Conservation (phyloP, 1,140 invertebrate genomes). For the Drosophila ohnishii region DNA sequence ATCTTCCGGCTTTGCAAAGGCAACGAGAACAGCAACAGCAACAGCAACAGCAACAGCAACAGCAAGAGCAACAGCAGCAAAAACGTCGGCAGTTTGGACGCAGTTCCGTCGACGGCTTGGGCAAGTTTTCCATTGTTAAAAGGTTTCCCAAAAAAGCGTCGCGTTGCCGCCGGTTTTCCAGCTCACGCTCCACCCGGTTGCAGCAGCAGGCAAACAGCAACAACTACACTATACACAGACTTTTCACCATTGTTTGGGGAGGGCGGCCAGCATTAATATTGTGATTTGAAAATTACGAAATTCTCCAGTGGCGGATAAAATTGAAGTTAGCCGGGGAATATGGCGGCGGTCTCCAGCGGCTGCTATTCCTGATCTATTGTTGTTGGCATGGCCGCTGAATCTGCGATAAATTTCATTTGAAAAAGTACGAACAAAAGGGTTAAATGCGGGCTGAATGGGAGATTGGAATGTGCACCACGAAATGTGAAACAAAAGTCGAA, state of each 20-base stretch:
- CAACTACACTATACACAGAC: slow-evolving; percentile 21
- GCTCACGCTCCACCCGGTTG: slow-evolving; percentile 14
- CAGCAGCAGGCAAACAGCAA: slow-evolving; percentile 35
- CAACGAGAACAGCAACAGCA: slow-evolving; percentile 26
- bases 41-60: slow-evolving; percentile 14
- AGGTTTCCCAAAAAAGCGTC: slow-evolving; percentile 46
- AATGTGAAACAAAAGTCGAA: slow-evolving; percentile 7
- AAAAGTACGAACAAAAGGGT: slow-evolving; percentile 20
- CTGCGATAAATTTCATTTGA: slow-evolving; percentile 37
- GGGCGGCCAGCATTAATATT: slow-evolving; percentile 49
- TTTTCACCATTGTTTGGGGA: slow-evolving; percentile 38
- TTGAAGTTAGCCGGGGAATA: slow-evolving; percentile 31
- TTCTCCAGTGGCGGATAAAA: slow-evolving; percentile 53
- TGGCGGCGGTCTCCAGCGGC: slow-evolving; percentile 17
- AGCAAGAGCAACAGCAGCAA: slow-evolving; percentile 5
- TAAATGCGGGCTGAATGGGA: slow-evolving; percentile 25
- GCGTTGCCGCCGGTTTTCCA: slow-evolving; percentile 17
- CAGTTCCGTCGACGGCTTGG: slow-evolving; percentile 58
- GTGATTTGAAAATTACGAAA: slow-evolving; percentile 59
- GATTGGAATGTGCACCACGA: slow-evolving; percentile 4
- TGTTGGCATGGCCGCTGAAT: slow-evolving; percentile 20
- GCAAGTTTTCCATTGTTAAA: slow-evolving; percentile 59
- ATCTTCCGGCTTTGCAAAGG: slow-evolving; percentile 49
- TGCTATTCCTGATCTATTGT: slow-evolving; percentile 34
- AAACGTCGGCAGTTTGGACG: slow-evolving; percentile 38